Evolutionary conservation across 2,888 invertebrate species (phyloP).

Genomic region (Atrina japonica): DNA sequence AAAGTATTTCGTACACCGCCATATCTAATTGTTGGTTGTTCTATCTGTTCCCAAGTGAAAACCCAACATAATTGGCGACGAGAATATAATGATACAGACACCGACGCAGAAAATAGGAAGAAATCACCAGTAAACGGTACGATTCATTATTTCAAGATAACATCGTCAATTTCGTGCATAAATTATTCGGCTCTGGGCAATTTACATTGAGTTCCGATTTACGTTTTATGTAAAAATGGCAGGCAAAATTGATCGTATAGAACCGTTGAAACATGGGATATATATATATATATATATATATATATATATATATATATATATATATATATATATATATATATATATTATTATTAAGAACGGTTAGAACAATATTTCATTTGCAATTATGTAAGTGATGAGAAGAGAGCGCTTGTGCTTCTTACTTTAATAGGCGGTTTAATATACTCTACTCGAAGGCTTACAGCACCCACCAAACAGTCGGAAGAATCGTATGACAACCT

Average conservation of each 20-base stretch:
- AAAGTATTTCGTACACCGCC: too few species aligned
- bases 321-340: not conserved
- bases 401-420: conserved; percentile 18
- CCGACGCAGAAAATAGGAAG: too few species aligned
- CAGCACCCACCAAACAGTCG: conserved; percentile 26
- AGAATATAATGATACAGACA: too few species aligned
- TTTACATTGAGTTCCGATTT: too few species aligned
- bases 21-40: too few species aligned
- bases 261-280: conserved; percentile 11
- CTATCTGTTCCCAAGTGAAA: too few species aligned
- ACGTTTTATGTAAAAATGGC: conserved; percentile 21
- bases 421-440: conserved; percentile 20
- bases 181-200: too few species aligned
- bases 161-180: too few species aligned
- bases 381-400: conserved; percentile 9
- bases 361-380: conserved; percentile 24
- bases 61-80: too few species aligned
- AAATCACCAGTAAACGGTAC: too few species aligned
- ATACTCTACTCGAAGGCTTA: conserved; percentile 6
- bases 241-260: conserved; percentile 2
- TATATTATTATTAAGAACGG: conserved; percentile 18
- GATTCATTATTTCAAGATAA: too few species aligned
- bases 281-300: too few species aligned
- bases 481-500: conserved; percentile 12
- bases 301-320: not conserved